A percentile compares a stretch with the other conserved stretches of the same genome.
Evolutionary conservation across 35 echinoderm and acorn worm genomes (phyloP).

Genomic region (Apostichopus californicus): DNA sequence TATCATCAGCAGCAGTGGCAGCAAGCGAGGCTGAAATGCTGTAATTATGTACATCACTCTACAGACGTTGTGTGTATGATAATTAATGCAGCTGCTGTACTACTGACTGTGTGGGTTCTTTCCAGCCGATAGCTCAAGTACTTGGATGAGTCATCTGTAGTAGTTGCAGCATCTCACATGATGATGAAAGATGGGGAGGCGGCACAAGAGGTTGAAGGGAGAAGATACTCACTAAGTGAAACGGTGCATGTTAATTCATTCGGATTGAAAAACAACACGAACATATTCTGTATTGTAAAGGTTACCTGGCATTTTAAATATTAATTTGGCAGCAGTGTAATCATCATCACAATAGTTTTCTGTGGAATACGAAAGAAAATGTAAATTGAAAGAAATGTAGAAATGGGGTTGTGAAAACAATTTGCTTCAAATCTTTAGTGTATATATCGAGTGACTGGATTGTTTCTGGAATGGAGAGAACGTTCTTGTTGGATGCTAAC

Average conservation of each 20-base stretch:
- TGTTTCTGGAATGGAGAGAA: too few relatives aligned
- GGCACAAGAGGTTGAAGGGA: neutral
- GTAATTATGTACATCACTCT: slow-evolving; percentile 40
- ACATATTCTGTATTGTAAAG: too few relatives aligned
- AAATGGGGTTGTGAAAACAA: too few relatives aligned
- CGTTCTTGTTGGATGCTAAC: too few relatives aligned
- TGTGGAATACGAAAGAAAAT: too few relatives aligned
- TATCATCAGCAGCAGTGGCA: neutral
- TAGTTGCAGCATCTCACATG: neutral
- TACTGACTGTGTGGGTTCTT: neutral
- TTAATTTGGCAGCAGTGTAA: too few relatives aligned
- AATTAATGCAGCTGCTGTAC: neutral
- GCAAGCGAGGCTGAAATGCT: slow-evolving; percentile 20
- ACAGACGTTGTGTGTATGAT: slow-evolving; percentile 18
- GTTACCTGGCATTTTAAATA: too few relatives aligned
- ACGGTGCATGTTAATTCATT: neutral
- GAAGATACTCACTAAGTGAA: neutral
- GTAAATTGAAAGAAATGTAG: too few relatives aligned
- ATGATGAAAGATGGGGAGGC: neutral
- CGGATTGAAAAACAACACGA: too few relatives aligned
- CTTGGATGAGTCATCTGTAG: neutral
- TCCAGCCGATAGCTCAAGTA: neutral
- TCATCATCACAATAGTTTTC: too few relatives aligned
- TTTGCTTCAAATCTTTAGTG: too few relatives aligned
- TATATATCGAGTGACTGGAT: too few relatives aligned